Conservation (phyloP, 2,797 vertebrate species). For the Neoniphon sammara region DNA sequence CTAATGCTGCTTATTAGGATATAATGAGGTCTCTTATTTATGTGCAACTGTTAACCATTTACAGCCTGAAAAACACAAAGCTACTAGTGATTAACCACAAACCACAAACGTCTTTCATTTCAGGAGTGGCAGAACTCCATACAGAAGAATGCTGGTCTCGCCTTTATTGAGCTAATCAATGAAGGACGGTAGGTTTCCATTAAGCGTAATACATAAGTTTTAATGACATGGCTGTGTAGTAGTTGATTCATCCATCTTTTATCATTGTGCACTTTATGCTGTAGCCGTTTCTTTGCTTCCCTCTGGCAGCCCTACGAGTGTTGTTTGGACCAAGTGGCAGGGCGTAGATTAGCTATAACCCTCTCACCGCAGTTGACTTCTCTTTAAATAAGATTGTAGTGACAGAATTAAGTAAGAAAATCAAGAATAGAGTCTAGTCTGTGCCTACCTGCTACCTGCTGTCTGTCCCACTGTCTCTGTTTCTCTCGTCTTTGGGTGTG, state of each 20-base stretch:
- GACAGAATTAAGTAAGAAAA: constrained; percentile 29
- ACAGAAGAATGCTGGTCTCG: constrained; percentile 98
- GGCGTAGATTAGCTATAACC: constrained; percentile 55
- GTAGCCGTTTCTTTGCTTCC: constrained; percentile 12
- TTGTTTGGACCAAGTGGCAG: constrained; percentile 16
- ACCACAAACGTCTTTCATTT: constrained; percentile 55
- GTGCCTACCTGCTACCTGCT: constrained; percentile 9
- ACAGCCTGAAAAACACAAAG: neutral
- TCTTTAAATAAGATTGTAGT: constrained; percentile 36
- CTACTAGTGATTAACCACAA: constrained; percentile 17
- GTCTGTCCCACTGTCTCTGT: constrained; percentile 13
- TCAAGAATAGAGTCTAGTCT: constrained; percentile 15
- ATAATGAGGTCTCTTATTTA: constrained; percentile 8
- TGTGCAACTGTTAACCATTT: constrained; percentile 8
- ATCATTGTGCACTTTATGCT: constrained; percentile 15
- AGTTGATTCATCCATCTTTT: constrained; percentile 27
- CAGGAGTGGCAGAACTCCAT: constrained; percentile 99
- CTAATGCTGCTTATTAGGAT: constrained; percentile 14
- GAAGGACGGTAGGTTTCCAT: constrained; percentile 92
- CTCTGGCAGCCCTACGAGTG: constrained; percentile 9
- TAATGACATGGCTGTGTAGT: neutral
- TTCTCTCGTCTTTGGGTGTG: constrained; percentile 60
- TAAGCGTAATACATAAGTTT: neutral
- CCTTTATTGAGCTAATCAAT: constrained; percentile 99
- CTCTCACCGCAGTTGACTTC: constrained; percentile 35